phyloP scores from a whole-genome alignment of 2,797 vertebrate species.

The Acipenser ruthenus region DNA sequence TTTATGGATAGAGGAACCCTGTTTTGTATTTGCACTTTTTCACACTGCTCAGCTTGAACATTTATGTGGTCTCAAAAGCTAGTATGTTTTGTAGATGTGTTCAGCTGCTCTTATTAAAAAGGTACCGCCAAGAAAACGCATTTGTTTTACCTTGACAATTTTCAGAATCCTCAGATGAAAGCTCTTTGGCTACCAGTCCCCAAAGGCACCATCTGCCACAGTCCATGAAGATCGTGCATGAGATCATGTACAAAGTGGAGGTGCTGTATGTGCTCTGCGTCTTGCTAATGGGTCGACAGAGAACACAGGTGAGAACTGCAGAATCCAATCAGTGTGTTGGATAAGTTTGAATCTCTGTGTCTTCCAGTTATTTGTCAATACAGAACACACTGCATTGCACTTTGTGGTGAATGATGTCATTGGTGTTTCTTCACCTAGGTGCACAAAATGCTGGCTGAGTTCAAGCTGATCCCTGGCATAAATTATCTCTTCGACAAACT shows the following conservation, averaged over 20 bases:
- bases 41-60: no score
- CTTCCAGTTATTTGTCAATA: background rate
- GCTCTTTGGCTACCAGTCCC: slow-evolving; percentile 76
- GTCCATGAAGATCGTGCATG: slow-evolving; percentile 98
- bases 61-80: no score
- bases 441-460: slow-evolving; percentile 96
- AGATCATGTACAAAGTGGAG: slow-evolving; percentile 98
- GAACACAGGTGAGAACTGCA: slow-evolving; percentile 76
- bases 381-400: no score
- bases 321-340: background rate
- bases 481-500: slow-evolving; percentile 97
- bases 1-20: no score
- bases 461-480: slow-evolving; percentile 91
- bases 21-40: no score
- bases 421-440: slow-evolving; percentile 57
- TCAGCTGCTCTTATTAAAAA: no score
- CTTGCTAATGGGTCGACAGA: slow-evolving; percentile 91
- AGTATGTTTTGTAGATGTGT: no score
- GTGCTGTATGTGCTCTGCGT: slow-evolving; percentile 95
- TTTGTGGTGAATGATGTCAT: no score
- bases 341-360: background rate
- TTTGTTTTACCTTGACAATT: no score
- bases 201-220: slow-evolving; percentile 82
- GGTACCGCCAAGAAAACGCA: no score
- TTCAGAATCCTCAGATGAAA: slow-evolving; percentile 87